A percentile compares a stretch with the other conserved stretches of the same genome.
Evolutionary conservation across 2,113 vertebrate species (phyloP).

Genomic region (Formicarius rufipectus): DNA sequence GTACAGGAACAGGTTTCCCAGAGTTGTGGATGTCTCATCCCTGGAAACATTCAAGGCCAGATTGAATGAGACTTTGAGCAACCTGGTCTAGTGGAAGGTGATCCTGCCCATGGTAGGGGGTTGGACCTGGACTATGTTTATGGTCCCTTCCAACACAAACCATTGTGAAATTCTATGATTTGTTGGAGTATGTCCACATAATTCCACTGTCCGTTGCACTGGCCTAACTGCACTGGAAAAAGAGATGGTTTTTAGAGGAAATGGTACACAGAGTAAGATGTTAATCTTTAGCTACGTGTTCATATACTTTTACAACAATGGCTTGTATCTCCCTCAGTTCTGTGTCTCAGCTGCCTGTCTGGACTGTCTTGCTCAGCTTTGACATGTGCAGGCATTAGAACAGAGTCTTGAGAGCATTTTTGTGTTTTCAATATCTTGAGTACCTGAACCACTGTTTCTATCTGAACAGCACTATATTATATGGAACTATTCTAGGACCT

Average conservation of each 20-base stretch:
- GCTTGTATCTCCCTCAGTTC: neutral
- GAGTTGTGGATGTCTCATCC: neutral
- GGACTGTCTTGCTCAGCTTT: neutral
- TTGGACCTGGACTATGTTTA: neutral
- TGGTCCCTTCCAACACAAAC: neutral
- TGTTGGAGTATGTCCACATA: neutral
- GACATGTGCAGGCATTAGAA: neutral
- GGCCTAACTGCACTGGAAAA: neutral
- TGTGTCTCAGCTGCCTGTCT: neutral
- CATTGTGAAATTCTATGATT: neutral
- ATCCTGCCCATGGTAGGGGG: neutral
- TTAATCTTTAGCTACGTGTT: neutral
- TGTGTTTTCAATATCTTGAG: neutral
- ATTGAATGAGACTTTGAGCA: neutral
- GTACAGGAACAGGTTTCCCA: neutral
- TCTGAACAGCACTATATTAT: neutral
- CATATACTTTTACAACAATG: neutral
- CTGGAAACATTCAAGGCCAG: neutral
- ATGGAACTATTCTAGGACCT: neutral
- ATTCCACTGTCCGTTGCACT: neutral
- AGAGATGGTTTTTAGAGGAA: neutral
- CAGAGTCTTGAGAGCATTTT: neutral
- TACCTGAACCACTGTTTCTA: neutral
- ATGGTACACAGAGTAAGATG: neutral
- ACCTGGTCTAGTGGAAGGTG: neutral